Percentiles rank a stretch among this genome's conserved stretches.
These are phyloP conservation scores for Tipula unca DNA, from an alignment of 2,888 invertebrate genomes.

Conservation along the genomic window DNA sequence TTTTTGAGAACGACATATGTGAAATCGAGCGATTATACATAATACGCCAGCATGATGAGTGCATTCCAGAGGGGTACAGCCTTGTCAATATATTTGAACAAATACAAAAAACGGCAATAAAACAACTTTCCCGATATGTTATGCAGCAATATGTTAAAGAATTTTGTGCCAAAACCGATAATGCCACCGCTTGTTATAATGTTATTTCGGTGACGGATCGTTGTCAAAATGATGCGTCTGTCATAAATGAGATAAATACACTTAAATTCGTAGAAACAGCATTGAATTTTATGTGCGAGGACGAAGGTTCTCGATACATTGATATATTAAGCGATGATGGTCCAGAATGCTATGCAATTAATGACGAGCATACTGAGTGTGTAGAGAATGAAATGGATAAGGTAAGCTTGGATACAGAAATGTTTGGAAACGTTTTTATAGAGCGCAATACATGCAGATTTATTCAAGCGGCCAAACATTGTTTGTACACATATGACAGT, in stretches of 20 bases:
- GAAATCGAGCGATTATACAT: neutral
- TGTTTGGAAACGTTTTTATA: neutral
- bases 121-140: neutral
- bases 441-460: neutral
- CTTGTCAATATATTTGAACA: neutral
- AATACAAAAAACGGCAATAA: neutral
- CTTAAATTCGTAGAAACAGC: neutral
- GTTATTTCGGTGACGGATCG: neutral
- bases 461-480: neutral
- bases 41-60: neutral
- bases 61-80: neutral
- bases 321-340: neutral
- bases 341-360: neutral
- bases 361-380: neutral
- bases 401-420: neutral
- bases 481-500: neutral
- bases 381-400: neutral
- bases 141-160: neutral
- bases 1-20: neutral
- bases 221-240: neutral
- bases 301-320: neutral
- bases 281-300: neutral
- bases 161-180: neutral
- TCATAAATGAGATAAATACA: neutral
- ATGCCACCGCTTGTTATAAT: neutral